Base-by-base conservation (phyloP, 2,113 vertebrate species). In the Rhagologus leucostigma region DNA sequence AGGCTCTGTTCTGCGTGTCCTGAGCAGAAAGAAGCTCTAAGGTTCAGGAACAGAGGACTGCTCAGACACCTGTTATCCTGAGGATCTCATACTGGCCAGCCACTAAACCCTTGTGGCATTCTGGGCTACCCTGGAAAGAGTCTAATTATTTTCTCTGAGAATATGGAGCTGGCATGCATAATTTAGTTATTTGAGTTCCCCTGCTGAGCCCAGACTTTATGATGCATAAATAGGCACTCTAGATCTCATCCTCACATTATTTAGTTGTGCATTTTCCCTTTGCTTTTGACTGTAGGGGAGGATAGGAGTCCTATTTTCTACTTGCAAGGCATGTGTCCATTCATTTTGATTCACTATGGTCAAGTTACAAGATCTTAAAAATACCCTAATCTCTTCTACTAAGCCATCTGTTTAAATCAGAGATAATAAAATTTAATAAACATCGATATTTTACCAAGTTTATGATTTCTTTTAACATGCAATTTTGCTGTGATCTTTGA, bases 401-500 rank as follows among this genome's bases (percentile, higher is more conserved):
- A 93, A 96, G 52, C 42, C 21, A 37, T 80, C 44, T 60, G 73
- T 80, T 96, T 93, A 86, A 95, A 95, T 93, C 71, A 85, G 79
- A 82, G 35, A 37, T 55, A 87, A 95, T 81, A 89, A 67, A 95
- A 63, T 69, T 88, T 94, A 94, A 94, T 85, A 81, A 96, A 64
- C 27, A 83, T 64, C 26, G 15, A 57, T 90, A 89, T 94, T 93
- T 96, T 39, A 44, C 59, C 12, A 6, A 62, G 50, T 69, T 91
- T 94, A 87, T 83, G 39, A 74, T 82, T 44, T 26, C 73, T 96
- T 95, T 97, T 95, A 97, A 94, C 52, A 84, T 89, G 82, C 67
- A 90, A 27, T 90, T 95, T 88, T 95, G 33, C 89, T 88, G 50
- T 92, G 93, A 87, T 96, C 84, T 94, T 92, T 74, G 53, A 96